A percentile compares a stretch with the other conserved stretches of the same genome.
Conservation (phyloP, 2,888 invertebrate genomes). For the Drosophila bunnanda region DNA sequence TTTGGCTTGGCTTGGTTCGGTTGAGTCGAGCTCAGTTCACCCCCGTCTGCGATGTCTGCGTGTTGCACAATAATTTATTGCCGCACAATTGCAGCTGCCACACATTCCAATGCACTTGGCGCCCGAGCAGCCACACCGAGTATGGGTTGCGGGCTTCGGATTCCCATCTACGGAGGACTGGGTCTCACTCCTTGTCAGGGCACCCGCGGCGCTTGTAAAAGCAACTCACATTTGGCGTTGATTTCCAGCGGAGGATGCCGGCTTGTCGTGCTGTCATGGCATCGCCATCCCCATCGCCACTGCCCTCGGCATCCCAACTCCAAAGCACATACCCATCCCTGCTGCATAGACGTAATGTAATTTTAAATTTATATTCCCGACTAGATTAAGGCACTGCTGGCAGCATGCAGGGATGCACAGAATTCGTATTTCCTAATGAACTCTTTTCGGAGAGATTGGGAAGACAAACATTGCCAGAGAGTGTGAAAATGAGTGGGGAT, state of each 20-base stretch:
- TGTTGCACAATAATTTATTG: constrained; percentile 82
- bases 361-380: constrained; percentile 46
- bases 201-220: constrained; percentile 76
- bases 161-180: constrained; percentile 11
- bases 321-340: constrained; percentile 19
- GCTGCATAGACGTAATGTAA: constrained; percentile 34
- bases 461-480: constrained; percentile 1
- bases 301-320: background rate
- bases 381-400: constrained; percentile 47
- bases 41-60: constrained; percentile 62
- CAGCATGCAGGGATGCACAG: constrained; percentile 36
- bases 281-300: constrained; percentile 10
- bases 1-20: constrained; percentile 18
- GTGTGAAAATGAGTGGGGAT: constrained; percentile 8
- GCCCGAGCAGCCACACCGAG: constrained; percentile 41
- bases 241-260: constrained; percentile 48
- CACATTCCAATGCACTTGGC: constrained; percentile 78
- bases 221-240: constrained; percentile 54
- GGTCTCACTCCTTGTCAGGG: constrained; percentile 37
- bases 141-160: constrained; percentile 25
- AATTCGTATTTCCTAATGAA: constrained; percentile 40
- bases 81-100: constrained; percentile 79
- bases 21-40: constrained; percentile 30
- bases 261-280: constrained; percentile 45
- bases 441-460: constrained; percentile 13